Evolutionary conservation across 2,888 invertebrate genomes (phyloP).

Genomic region (Andrena bucephala): DNA sequence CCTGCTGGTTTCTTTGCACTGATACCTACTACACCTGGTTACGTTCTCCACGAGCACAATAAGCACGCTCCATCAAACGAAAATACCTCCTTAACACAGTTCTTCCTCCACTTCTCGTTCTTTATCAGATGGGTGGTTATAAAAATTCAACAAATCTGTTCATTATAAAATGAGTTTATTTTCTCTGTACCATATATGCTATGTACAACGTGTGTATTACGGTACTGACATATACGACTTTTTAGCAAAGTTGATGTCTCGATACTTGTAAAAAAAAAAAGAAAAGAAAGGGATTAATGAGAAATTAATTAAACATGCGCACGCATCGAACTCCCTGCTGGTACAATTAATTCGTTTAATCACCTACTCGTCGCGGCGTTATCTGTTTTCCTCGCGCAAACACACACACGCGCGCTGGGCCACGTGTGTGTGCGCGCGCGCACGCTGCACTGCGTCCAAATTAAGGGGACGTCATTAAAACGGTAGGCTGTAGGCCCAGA

Average conservation of each 20-base stretch:
- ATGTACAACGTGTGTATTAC: conserved; percentile 82
- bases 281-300: conserved; percentile 44
- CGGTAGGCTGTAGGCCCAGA: conserved; percentile 9
- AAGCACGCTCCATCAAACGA: no score
- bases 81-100: neutral
- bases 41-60: no score
- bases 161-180: conserved; percentile 85
- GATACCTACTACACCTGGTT: no score
- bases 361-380: conserved; percentile 22
- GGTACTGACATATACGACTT: conserved; percentile 82
- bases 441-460: conserved; percentile 12
- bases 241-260: conserved; percentile 73
- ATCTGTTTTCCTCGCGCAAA: conserved; percentile 1
- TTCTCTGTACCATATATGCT: conserved; percentile 84
- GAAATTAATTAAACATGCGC: conserved; percentile 69
- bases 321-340: conserved; percentile 73
- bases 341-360: conserved; percentile 63
- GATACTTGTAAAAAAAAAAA: conserved; percentile 77
- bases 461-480: conserved; percentile 26
- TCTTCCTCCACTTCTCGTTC: neutral
- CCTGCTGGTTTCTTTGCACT: no score
- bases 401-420: neutral
- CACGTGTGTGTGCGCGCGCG: neutral
- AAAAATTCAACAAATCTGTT: conserved; percentile 59
- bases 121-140: neutral